Percentiles rank a stretch among this genome's conserved stretches.
Conservation (phyloP, 2,888 invertebrate species). For the Stenodema calcarata region DNA sequence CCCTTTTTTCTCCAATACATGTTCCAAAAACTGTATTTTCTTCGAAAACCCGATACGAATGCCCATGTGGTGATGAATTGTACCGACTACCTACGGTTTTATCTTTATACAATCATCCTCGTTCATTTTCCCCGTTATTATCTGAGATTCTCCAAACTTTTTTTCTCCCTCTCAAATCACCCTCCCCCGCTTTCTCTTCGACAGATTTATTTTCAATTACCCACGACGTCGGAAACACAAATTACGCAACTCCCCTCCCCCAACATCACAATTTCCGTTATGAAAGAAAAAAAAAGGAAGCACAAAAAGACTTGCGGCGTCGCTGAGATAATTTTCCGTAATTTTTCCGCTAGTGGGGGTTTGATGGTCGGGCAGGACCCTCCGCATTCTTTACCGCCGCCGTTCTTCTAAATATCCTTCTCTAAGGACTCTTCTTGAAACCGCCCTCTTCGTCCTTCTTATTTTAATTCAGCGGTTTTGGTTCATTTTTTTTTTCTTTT, state of each 20-base stretch:
- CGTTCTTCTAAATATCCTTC: not conserved
- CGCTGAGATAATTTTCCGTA: not conserved
- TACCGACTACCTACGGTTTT: too few relatives aligned
- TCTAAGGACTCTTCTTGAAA: slow-evolving; percentile 1
- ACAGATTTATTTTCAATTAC: not conserved
- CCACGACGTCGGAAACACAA: not conserved
- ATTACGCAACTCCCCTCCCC: not conserved
- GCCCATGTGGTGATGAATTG: too few relatives aligned
- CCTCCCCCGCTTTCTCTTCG: not conserved
- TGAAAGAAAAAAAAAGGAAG: not conserved
- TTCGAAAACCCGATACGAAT: too few relatives aligned
- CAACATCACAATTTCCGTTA: not conserved
- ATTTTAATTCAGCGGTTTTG: not conserved
- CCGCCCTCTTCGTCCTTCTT: not conserved
- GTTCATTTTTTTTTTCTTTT: not conserved
- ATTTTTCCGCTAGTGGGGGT: not conserved
- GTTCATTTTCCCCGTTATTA: too few relatives aligned
- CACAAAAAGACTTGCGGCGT: not conserved
- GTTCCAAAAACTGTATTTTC: too few relatives aligned
- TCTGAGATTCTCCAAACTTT: too few relatives aligned
- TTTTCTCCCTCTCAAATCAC: not conserved
- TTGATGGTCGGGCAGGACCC: not conserved
- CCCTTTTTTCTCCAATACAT: too few relatives aligned
- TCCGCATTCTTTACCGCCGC: not conserved
- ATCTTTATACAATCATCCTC: too few relatives aligned